Percentiles rank a stretch among this genome's conserved stretches.
Conservation (phyloP, 2,888 invertebrate species). For the Acrobasis repandana region DNA sequence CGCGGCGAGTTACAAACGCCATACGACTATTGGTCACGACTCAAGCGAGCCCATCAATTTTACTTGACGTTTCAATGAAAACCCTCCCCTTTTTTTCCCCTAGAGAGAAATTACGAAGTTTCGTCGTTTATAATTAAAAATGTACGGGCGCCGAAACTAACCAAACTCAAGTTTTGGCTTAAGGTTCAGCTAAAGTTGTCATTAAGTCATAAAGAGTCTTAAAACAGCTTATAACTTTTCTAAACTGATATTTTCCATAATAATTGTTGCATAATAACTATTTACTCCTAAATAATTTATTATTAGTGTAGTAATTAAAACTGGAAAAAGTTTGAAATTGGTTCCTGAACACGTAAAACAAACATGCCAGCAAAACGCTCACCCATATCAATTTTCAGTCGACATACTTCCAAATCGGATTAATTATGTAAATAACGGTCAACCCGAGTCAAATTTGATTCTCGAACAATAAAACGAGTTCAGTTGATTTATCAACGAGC, state of each 20-base stretch:
- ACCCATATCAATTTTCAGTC: constrained; percentile 13
- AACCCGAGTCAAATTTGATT: constrained; percentile 14
- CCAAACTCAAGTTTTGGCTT: constrained; percentile 26
- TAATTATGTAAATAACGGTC: constrained; percentile 17
- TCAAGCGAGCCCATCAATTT: constrained; percentile 77
- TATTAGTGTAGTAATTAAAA: neutral
- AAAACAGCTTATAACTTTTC: neutral
- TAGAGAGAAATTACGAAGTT: constrained; percentile 64
- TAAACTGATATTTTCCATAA: neutral
- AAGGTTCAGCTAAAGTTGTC: constrained; percentile 10
- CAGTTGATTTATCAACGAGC: constrained; percentile 13
- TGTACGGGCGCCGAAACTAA: constrained; percentile 50
- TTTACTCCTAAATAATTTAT: neutral
- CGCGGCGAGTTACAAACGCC: constrained; percentile 60
- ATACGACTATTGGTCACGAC: constrained; percentile 75
- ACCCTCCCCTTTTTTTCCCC: constrained; percentile 70
- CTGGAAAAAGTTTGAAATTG: neutral
- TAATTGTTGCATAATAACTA: neutral
- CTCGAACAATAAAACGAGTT: constrained; percentile 11
- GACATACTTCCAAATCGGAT: constrained; percentile 5
- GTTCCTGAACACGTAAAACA: neutral
- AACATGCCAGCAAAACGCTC: constrained; percentile 9
- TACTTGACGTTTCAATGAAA: constrained; percentile 78
- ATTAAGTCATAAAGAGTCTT: neutral
- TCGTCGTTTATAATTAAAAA: constrained; percentile 68